Percentiles rank a stretch among this genome's conserved stretches.
These are phyloP conservation scores for Microcebus jonahi DNA, from an alignment of 2,113 vertebrate genomes.

Conservation along the genomic window DNA sequence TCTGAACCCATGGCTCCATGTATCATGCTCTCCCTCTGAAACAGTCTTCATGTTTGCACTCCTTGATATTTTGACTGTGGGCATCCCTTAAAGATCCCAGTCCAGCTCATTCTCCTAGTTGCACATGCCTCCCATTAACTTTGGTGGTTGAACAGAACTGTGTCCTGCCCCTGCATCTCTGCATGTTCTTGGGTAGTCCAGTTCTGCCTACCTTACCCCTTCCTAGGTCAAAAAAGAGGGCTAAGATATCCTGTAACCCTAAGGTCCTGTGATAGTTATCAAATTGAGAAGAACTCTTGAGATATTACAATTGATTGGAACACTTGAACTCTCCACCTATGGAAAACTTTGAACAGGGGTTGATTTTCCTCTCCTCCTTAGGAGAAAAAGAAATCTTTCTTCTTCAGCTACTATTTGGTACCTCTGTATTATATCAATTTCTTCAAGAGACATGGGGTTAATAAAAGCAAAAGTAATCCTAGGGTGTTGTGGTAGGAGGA, in stretches of 20 bases:
- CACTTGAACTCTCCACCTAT: not conserved
- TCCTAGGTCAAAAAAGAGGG: not conserved
- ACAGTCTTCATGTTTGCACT: not conserved
- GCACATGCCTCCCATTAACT: not conserved
- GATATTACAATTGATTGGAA: not conserved
- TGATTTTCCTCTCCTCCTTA: not conserved
- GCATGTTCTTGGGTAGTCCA: not conserved
- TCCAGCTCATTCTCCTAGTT: not conserved
- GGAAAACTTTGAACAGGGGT: not conserved
- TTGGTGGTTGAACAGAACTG: not conserved
- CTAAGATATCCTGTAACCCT: not conserved
- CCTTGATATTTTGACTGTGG: not conserved
- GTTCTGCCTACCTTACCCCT: not conserved
- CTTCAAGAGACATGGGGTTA: not conserved
- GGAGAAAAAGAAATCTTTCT: not conserved
- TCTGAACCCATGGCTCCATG: not conserved
- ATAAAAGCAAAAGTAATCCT: not conserved
- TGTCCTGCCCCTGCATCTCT: not conserved
- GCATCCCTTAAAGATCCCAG: not conserved
- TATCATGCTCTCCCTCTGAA: not conserved
- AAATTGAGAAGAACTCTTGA: not conserved
- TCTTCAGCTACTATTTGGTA: not conserved
- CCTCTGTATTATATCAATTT: slow-evolving; percentile 18
- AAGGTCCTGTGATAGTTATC: not conserved
- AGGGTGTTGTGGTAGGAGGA: not conserved